A percentile compares a stretch with the other conserved stretches of the same genome.
Conservation (phyloP, 2,113 vertebrate genomes). For the Tapirus terrestris region DNA sequence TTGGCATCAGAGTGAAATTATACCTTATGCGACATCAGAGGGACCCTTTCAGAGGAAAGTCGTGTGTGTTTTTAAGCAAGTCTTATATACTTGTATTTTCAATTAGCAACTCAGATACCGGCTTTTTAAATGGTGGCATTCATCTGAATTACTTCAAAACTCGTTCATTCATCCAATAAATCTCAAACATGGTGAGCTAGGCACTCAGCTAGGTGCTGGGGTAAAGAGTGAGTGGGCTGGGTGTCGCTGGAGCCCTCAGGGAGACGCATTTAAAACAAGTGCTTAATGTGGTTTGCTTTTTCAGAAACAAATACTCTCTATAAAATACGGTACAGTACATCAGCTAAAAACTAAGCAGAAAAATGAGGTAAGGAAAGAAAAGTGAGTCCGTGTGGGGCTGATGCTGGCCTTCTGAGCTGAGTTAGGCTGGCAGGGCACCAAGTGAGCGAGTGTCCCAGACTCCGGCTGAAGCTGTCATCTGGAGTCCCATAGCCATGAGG, state of each 20-base stretch:
- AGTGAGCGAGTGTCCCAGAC: neutral
- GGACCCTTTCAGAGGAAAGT: neutral
- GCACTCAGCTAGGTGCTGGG: neutral
- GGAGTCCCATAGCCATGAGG: rapidly evolving
- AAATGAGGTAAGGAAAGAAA: neutral
- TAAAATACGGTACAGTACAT: neutral
- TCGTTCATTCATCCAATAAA: neutral
- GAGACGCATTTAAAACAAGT: neutral
- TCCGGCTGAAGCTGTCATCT: rapidly evolving
- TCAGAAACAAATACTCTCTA: neutral
- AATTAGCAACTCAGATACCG: neutral
- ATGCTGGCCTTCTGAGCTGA: neutral
- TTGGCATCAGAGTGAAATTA: neutral
- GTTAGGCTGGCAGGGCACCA: neutral
- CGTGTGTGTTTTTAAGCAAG: neutral
- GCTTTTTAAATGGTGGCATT: neutral
- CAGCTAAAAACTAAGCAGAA: neutral
- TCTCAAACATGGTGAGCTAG: neutral
- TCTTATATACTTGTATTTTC: neutral
- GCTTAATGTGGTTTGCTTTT: neutral
- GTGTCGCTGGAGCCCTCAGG: neutral
- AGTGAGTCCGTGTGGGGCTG: neutral
- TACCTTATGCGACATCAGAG: neutral
- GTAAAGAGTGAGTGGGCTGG: neutral
- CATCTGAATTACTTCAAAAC: neutral